Base-by-base conservation (phyloP, 2,113 vertebrate genomes). In the Mirounga angustirostris region DNA sequence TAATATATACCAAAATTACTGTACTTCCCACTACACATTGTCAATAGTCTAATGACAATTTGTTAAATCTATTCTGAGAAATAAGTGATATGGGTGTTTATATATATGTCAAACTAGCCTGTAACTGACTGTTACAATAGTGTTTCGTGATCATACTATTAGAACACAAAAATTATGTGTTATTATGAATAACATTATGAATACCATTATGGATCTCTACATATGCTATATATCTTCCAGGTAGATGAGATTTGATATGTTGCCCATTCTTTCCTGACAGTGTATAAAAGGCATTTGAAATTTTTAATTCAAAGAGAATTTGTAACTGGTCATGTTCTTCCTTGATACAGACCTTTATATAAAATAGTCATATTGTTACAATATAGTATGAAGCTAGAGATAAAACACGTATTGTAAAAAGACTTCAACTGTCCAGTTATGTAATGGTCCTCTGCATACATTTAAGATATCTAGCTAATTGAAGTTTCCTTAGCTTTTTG, bases 21-120 rank as follows among this genome's bases (percentile, higher is more conserved):
- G 8, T 92, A 59, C 4, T 89, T 80, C 8, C 30, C 4, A 67
- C 1, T 40, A 58, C 16, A 54, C 4, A n/a, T 19, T 46, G 10
- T 1, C n/a, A 54, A 43, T 69, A 97, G 40, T n/a, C 24, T 96
- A 97, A 97, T 97, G 91, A 94, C 8, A 28, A 84, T 84, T 50
- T 93, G 84, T 96, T 73, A 46, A 46, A 94, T 91, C 71, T 87
- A n/a, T 78, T 84, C 15, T 93, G 18, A 73, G 46, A 46, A 83
- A 80, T 61, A 82, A n/a, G 58, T 54, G 56, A 88, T 58, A 43
- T 52, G 3, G 9, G 33, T 89, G 59, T 24, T 28, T 13, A 95
- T 56, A 28, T 14, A 22, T 97, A 94, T 96, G 8, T 61, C 86
- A 89, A 43, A 13, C 4, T 97, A 9, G 63, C 56, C 54, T 19